A percentile compares a stretch with the other conserved stretches of the same genome.
Conservation (phyloP, 1,140 invertebrate genomes). For the Nixonia krombeini region DNA sequence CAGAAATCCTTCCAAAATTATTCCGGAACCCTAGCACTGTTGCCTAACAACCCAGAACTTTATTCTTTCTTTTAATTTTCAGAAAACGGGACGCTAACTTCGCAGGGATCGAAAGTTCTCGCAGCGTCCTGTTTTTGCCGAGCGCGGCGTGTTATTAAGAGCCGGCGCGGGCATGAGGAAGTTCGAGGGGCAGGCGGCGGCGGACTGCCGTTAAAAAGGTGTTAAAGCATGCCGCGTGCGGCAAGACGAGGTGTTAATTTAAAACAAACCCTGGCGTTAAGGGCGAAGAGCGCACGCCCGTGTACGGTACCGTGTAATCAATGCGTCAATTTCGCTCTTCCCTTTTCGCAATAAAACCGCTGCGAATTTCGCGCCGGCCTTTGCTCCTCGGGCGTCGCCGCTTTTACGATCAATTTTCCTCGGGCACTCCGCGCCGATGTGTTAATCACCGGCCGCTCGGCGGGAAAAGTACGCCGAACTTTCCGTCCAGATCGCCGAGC, state of each 20-base stretch:
- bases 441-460: slow-evolving; percentile 31
- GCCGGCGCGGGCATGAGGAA: neutral
- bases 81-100: too few relatives aligned
- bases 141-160: slow-evolving; percentile 33
- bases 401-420: slow-evolving; percentile 43
- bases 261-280: slow-evolving; percentile 60
- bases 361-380: slow-evolving; percentile 35
- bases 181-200: slow-evolving; percentile 30
- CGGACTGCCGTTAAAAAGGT: slow-evolving; percentile 58
- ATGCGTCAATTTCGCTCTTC: slow-evolving; percentile 47
- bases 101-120: too few relatives aligned
- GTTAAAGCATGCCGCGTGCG: slow-evolving; percentile 61
- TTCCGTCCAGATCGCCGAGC: too few relatives aligned
- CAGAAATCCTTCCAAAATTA: too few relatives aligned
- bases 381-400: slow-evolving; percentile 18
- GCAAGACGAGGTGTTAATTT: slow-evolving; percentile 60
- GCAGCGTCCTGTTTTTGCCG: neutral
- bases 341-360: slow-evolving; percentile 39
- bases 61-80: too few relatives aligned
- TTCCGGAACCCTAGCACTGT: too few relatives aligned
- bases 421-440: slow-evolving; percentile 14
- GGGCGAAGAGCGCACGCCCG: slow-evolving; percentile 34
- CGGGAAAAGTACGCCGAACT: too few relatives aligned
- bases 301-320: slow-evolving; percentile 54
- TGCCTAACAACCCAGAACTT: too few relatives aligned